These are phyloP conservation scores for Erynnis tages DNA, from an alignment of 2,888 invertebrate species.

Conservation along the genomic window DNA sequence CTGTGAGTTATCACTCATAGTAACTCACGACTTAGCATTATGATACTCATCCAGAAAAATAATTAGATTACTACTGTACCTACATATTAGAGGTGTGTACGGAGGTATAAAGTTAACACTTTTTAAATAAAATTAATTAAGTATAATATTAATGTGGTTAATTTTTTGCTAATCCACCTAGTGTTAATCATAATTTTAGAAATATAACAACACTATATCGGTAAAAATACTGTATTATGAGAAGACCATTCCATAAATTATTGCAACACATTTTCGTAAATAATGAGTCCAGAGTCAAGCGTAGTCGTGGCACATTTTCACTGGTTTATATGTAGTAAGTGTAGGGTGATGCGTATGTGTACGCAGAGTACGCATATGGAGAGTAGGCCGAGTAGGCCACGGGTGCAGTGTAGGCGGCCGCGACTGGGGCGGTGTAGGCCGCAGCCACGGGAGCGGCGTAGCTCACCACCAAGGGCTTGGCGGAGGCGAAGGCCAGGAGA, in stretches of 20 bases:
- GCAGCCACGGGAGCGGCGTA: conserved; percentile 49
- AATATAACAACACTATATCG: neutral
- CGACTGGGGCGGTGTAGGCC: conserved; percentile 46
- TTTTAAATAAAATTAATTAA: no score
- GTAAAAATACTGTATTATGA: conserved; percentile 12
- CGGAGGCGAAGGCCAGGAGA: conserved; percentile 69
- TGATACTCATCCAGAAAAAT: no score
- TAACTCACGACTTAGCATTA: no score
- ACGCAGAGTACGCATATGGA: conserved; percentile 47
- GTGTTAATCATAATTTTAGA: no score
- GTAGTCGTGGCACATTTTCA: neutral
- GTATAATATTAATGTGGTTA: no score
- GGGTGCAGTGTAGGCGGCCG: conserved; percentile 49
- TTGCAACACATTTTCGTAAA: conserved; percentile 8
- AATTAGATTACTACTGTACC: no score
- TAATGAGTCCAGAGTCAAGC: conserved; percentile 10
- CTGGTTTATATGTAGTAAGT: conserved; percentile 41
- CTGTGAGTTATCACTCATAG: no score
- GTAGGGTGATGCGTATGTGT: conserved; percentile 47
- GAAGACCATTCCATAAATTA: conserved; percentile 11
- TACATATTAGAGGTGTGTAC: no score
- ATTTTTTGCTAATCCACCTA: no score
- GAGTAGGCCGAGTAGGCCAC: conserved; percentile 52
- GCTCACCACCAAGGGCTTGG: conserved; percentile 46
- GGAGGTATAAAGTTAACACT: no score